phyloP scores from a whole-genome alignment of 2,797 vertebrate genomes.

The Lepilemur ruficaudatus region DNA sequence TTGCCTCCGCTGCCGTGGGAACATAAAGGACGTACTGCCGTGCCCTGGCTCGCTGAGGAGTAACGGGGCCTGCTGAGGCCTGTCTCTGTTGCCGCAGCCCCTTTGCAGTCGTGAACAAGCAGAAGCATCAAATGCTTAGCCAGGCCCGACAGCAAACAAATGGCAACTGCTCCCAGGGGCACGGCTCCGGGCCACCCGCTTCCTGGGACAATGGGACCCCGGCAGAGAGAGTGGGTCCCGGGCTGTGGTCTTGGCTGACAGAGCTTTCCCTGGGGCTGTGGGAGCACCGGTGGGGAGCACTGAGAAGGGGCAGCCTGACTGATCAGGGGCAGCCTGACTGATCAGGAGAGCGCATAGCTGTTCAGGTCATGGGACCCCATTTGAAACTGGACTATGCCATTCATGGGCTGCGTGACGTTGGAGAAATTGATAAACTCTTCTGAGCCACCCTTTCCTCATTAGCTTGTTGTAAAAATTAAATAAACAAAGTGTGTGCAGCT shows the following conservation, averaged over 20 bases:
- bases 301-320: too few relatives aligned
- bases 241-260: not conserved
- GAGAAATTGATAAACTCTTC: not conserved
- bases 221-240: not conserved
- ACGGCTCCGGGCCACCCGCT: not conserved
- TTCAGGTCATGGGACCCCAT: not conserved
- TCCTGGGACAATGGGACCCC: not conserved
- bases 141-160: not conserved
- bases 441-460: not conserved
- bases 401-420: rapidly evolving
- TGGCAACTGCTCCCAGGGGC: not conserved
- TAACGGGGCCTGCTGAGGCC: not conserved
- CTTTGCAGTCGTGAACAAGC: not conserved
- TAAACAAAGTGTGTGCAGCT: rapidly evolving
- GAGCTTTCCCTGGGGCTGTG: not conserved
- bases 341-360: not conserved
- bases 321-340: not conserved
- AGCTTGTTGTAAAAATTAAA: not conserved
- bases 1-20: not conserved
- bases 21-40: rapidly evolving
- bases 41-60: not conserved
- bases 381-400: not conserved
- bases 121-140: not conserved
- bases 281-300: not conserved
- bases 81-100: not conserved